Conservation (phyloP, 2,797 vertebrate genomes). For the Pteropus rufus region DNA sequence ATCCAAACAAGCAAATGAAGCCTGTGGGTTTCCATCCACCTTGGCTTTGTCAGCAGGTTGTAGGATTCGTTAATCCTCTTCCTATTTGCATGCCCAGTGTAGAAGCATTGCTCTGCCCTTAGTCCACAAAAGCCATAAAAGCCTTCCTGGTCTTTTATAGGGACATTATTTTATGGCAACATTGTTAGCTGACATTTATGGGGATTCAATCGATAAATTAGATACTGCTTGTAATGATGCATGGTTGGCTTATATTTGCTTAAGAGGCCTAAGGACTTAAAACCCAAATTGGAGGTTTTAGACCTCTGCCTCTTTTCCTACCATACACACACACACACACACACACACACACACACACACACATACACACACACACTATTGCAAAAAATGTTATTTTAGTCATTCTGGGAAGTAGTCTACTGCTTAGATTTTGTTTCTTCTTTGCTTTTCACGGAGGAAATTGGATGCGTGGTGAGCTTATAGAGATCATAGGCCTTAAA, state of each 20-base stretch:
- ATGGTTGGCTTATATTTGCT: slow-evolving; percentile 62
- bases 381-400: neutral
- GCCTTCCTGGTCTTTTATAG: neutral
- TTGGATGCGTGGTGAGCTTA: neutral
- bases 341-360: too few relatives aligned
- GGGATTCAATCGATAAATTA: slow-evolving; percentile 75
- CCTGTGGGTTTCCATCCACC: neutral
- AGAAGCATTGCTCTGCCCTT: neutral
- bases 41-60: neutral
- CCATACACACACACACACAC: neutral
- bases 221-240: slow-evolving; percentile 42
- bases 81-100: neutral
- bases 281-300: neutral
- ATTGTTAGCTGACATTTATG: slow-evolving; percentile 60
- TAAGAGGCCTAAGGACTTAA: slow-evolving; percentile 30
- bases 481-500: neutral
- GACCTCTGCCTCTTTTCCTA: neutral
- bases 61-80: neutral
- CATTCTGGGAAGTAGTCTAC: neutral
- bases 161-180: slow-evolving; percentile 17
- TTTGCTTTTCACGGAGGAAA: neutral
- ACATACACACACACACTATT: neutral
- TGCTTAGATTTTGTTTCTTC: neutral
- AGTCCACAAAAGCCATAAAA: neutral
- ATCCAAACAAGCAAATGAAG: neutral